Base-by-base conservation (phyloP, 2,888 invertebrate species). In the Agonopterix subpropinquella region DNA sequence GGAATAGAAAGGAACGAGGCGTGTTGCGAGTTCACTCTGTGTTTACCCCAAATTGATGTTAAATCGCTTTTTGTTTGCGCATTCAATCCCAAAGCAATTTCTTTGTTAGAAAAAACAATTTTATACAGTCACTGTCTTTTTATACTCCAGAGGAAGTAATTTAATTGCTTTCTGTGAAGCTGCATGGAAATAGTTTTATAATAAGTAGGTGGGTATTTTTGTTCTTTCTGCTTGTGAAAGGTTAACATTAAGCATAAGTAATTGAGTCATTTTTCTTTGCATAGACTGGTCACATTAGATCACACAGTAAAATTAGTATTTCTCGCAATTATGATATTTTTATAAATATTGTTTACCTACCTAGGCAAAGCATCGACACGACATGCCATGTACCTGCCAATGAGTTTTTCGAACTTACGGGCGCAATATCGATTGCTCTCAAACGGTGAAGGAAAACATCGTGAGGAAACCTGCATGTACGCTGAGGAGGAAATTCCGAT, bases 61-160 rank as follows among this genome's bases (percentile, higher is more conserved):
- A 78, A 80, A 80, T 79, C 74, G 76, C 76, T 79, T 80, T 80
- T 77, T 78, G 78, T 79, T 78, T 77, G 73, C 72, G 62, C 70
- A 72, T 75, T 70, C 79, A 73, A 74, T 76, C 67, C 72, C 67
- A 60, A 67, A 73, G 73, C 70, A 75, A 77, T 77, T 78, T 72
- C 65, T 68, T 62, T 70, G 70, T 73, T 73, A 72, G 67, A 67
- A 66, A 77, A 42, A 75, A 77, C 76, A 71, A 73, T 74, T 71
- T 73, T 61, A 66, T 67, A 65, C 62, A 63, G 64, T 63, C 64
- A 59, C 60, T 63, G 59, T 68, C 53, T 53, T 52, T 59, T 68
- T 66, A 62, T 61, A 57, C 66, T 58, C 61, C 53, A 47, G 61
- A 64, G 63, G 62, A 65, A 66, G 66, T 61, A 53, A 56, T 58